Conservation (phyloP, 1,140 invertebrate genomes). For the Zaprionus nigranus region DNA sequence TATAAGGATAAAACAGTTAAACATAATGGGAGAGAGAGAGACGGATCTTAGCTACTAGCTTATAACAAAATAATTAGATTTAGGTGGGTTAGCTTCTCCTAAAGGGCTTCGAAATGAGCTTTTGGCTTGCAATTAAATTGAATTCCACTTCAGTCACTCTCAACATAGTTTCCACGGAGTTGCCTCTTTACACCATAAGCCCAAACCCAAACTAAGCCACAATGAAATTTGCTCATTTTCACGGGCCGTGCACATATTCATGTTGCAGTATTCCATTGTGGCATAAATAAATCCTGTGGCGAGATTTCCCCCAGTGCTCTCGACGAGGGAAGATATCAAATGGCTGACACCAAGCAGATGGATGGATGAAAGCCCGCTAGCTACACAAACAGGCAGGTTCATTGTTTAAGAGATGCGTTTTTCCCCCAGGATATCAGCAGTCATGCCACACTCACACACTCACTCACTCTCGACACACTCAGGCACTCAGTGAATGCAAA, state of each 20-base stretch:
- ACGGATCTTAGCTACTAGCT: too few relatives aligned
- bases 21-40: too few relatives aligned
- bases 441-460: conserved; percentile 1
- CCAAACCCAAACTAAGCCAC: neutral
- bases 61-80: too few relatives aligned
- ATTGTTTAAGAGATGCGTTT: conserved; percentile 29
- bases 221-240: conserved; percentile 27
- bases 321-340: conserved; percentile 39
- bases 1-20: neutral
- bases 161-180: neutral
- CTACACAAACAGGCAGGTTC: neutral
- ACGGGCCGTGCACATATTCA: neutral
- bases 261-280: conserved; percentile 25
- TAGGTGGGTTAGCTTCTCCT: too few relatives aligned
- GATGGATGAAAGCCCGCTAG: conserved; percentile 6
- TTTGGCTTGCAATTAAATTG: neutral
- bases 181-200: neutral
- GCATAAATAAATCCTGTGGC: conserved; percentile 25
- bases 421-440: conserved; percentile 17
- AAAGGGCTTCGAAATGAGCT: neutral
- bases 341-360: conserved; percentile 33
- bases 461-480: neutral
- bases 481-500: conserved; percentile 18
- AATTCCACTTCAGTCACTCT: neutral
- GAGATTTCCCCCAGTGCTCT: conserved; percentile 39